Conservation (phyloP, 2,797 vertebrate species). For the Prunella strophiata region DNA sequence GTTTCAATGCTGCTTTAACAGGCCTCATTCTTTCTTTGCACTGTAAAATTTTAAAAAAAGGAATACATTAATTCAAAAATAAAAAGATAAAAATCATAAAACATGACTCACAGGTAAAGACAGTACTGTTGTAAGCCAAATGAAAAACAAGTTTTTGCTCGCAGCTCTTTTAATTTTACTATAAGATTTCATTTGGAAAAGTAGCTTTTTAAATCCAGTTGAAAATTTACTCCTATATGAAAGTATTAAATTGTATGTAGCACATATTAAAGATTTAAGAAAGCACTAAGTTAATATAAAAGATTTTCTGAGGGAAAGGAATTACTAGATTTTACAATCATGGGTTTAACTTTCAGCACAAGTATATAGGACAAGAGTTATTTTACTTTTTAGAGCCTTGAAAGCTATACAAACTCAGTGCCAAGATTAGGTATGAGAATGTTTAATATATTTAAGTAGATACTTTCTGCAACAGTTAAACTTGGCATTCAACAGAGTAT, state of each 20-base stretch:
- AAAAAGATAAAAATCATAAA: neutral
- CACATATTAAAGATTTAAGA: neutral
- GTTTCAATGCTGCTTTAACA: constrained; percentile 95
- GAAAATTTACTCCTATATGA: constrained; percentile 23
- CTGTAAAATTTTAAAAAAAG: constrained; percentile 72
- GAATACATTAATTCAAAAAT: constrained; percentile 19
- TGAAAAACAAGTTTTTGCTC: neutral
- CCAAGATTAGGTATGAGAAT: neutral
- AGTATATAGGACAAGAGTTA: neutral
- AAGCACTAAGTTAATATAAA: neutral
- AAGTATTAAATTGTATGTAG: constrained; percentile 34
- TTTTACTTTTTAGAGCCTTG: neutral
- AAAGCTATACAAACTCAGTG: neutral
- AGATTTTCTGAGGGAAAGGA: neutral
- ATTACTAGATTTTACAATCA: neutral
- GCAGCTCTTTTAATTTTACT: neutral
- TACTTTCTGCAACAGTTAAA: neutral
- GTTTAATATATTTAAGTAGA: neutral
- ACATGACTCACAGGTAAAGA: neutral
- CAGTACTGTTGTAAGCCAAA: neutral
- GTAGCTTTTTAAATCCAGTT: neutral
- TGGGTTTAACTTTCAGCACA: neutral
- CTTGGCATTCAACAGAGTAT: neutral
- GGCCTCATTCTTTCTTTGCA: constrained; percentile 98
- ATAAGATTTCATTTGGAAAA: constrained; percentile 34